A percentile compares a stretch with the other conserved stretches of the same genome.
phyloP scores from a whole-genome alignment of 2,113 vertebrate genomes.

The Ranitomeya variabilis region DNA sequence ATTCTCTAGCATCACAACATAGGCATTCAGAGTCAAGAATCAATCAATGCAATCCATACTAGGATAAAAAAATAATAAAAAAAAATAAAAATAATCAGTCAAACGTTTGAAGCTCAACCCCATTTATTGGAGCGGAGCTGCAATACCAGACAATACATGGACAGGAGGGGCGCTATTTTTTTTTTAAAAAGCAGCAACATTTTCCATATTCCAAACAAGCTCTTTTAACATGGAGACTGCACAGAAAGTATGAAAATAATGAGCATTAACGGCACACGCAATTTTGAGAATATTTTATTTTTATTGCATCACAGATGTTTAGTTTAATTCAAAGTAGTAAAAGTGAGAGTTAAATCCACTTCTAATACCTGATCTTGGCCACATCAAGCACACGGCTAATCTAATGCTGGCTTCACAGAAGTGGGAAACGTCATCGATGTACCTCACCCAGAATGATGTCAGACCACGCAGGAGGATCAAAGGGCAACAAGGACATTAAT shows the following conservation, averaged over 20 bases:
- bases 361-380: neutral
- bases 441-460: slow-evolving; percentile 21
- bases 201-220: too few species aligned
- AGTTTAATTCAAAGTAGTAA: neutral
- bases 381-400: neutral
- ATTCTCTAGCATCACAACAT: neutral
- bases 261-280: too few species aligned
- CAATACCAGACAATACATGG: too few species aligned
- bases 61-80: too few species aligned
- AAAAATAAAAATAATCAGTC: too few species aligned
- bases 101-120: too few species aligned
- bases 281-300: neutral
- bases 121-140: too few species aligned
- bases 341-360: neutral
- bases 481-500: neutral
- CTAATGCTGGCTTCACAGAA: neutral
- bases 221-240: too few species aligned
- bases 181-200: too few species aligned
- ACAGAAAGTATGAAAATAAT: too few species aligned
- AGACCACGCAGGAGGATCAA: slow-evolving; percentile 10
- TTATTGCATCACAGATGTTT: neutral
- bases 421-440: neutral
- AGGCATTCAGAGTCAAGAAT: neutral
- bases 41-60: too few species aligned
- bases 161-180: too few species aligned